Evolutionary conservation across 1,140 invertebrate genomes (phyloP), one percentile per base, ranked within the genome.

Genomic region (Vanessa tameamea): DNA sequence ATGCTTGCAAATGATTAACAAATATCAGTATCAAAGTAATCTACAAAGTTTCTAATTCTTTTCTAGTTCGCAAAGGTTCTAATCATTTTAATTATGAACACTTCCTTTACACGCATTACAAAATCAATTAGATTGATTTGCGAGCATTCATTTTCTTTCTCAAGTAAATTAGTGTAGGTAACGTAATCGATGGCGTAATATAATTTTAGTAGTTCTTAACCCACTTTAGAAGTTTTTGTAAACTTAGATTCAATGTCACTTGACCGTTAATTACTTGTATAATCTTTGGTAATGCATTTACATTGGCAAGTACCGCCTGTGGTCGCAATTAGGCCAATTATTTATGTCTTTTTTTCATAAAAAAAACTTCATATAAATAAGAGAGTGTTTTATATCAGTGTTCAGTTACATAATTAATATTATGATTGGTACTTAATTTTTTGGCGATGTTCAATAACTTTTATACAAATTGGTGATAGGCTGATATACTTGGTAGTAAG

Each of bases 41-140:
- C 37, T 43, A 43, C 37, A 9, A 43, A 43, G 37, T n/a, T n/a
- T n/a, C n/a, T n/a, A n/a, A n/a, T n/a, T n/a, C n/a, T n/a, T n/a
- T n/a, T 43, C 7, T 12, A 26, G 51, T 66, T 66, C 47, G 26
- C 47, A 66, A 66, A 47, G 13, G 53, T 57, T 14, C 14, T 50
- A 50, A 66, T 51, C 37, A 66, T 64, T 48, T 6, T 61, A 61
- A 61, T 61, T 61, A 51, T 12, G 1, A 31, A 61, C 8, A 26
- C 57, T 61, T 61, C 57, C 57, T 37, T 61, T 61, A 16, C 23
- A 51, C 26, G 26, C 1, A 50, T 70, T 70, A 48, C 69, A 31
- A 53, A 64, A 14, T 13, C 47, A 53, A 53, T 71, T 71, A 64
- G 61, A 51, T 53, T 57, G 59, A 64, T 51, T 64, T 71, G 31